Percentiles rank a stretch among this genome's conserved stretches.
Evolutionary conservation across 2,113 vertebrate species (phyloP).

Genomic region (Pygoscelis adeliae): DNA sequence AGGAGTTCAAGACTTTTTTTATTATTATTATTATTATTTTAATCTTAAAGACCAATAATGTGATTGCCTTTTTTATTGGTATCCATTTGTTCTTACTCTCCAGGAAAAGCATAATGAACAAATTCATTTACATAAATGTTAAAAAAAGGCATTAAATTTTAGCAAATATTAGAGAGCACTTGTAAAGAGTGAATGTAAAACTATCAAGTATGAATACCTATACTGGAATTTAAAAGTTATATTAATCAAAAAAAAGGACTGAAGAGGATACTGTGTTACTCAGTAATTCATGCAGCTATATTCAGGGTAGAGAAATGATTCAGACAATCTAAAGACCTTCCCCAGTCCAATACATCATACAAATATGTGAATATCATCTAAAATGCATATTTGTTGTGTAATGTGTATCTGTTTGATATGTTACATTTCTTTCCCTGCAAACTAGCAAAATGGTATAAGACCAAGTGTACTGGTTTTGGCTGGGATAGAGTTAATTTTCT

Average conservation of each 20-base stretch:
- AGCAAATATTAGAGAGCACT: neutral
- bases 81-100: neutral
- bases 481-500: neutral
- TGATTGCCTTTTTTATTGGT: neutral
- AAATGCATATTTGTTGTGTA: neutral
- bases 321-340: neutral
- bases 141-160: neutral
- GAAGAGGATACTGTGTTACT: neutral
- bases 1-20: neutral
- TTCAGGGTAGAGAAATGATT: neutral
- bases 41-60: neutral
- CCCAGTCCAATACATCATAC: neutral
- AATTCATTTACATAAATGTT: neutral
- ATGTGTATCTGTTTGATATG: neutral
- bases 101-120: neutral
- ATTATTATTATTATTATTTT: neutral
- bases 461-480: neutral
- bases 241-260: neutral
- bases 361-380: neutral
- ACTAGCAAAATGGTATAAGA: neutral
- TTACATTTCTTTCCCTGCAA: neutral
- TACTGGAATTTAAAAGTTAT: neutral
- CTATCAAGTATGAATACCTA: neutral
- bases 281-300: neutral
- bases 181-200: neutral